Evolutionary conservation across 2,888 invertebrate species (phyloP).

Genomic region (Myopa tessellatipennis): DNA sequence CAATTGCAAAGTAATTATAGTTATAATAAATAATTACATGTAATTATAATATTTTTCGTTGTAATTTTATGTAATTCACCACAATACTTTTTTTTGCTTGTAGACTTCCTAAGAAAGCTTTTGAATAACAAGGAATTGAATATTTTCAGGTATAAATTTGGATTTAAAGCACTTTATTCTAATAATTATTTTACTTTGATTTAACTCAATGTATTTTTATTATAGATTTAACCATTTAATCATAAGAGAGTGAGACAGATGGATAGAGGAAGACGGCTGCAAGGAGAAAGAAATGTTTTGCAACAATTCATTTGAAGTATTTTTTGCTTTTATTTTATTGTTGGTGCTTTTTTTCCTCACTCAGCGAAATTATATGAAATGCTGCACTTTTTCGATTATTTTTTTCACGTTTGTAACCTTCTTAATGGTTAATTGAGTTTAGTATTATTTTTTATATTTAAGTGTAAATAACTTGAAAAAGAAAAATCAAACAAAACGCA

Average conservation of each 20-base stretch:
- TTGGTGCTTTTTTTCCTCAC: too few relatives aligned
- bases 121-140: background rate
- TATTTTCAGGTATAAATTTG: background rate
- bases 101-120: background rate
- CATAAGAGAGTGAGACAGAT: too few relatives aligned
- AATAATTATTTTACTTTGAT: background rate
- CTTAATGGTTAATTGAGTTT: background rate
- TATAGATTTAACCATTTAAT: too few relatives aligned
- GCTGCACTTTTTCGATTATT: too few relatives aligned
- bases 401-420: too few relatives aligned
- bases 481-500: background rate
- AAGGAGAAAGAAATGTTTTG: too few relatives aligned
- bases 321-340: too few relatives aligned
- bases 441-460: background rate
- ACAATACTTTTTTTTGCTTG: background rate
- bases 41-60: background rate
- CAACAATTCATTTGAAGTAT: too few relatives aligned
- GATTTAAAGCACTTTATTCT: background rate
- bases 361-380: too few relatives aligned
- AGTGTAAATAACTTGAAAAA: background rate
- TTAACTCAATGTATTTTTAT: background rate
- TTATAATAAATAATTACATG: background rate
- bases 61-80: conserved; percentile 6
- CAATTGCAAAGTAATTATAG: conserved; percentile 1
- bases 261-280: too few relatives aligned